Conservation (phyloP, 1,140 invertebrate genomes). For the Leptinotarsa texana region DNA sequence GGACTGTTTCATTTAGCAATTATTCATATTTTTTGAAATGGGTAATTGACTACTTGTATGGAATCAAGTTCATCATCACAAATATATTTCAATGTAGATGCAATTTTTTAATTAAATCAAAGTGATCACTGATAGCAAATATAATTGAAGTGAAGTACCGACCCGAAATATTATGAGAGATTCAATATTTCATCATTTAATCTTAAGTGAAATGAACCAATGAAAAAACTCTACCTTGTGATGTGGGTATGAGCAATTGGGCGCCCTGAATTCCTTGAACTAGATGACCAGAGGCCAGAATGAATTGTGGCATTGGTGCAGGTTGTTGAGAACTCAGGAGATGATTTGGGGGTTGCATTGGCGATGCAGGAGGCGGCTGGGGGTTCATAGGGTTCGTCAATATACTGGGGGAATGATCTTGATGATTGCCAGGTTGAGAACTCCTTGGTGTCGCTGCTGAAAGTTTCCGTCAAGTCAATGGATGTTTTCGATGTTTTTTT, state of each 20-base stretch:
- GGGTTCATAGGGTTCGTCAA: constrained; percentile 32
- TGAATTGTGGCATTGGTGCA: constrained; percentile 84
- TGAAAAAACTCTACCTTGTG: constrained; percentile 71
- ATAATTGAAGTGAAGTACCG: too few species aligned
- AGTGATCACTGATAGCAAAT: too few species aligned
- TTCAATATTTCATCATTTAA: too few species aligned
- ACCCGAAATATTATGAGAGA: too few species aligned
- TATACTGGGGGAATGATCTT: constrained; percentile 33
- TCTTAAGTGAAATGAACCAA: too few species aligned
- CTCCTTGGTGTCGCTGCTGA: constrained; percentile 41
- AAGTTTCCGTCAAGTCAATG: background rate
- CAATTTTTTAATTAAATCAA: too few species aligned
- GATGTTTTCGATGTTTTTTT: background rate
- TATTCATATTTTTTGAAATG: too few species aligned
- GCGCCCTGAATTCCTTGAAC: constrained; percentile 90
- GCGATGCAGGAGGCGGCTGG: constrained; percentile 38
- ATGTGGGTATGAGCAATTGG: constrained; percentile 90
- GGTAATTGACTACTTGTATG: too few species aligned
- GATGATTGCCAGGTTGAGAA: constrained; percentile 35
- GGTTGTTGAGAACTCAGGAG: constrained; percentile 59
- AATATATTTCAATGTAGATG: too few species aligned
- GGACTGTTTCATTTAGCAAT: too few species aligned
- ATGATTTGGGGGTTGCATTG: constrained; percentile 47
- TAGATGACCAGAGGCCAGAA: constrained; percentile 87
- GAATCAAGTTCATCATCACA: too few species aligned